Evolutionary conservation across 1,140 invertebrate genomes (phyloP).

Genomic region (Pseudomyrmex flavicornis): DNA sequence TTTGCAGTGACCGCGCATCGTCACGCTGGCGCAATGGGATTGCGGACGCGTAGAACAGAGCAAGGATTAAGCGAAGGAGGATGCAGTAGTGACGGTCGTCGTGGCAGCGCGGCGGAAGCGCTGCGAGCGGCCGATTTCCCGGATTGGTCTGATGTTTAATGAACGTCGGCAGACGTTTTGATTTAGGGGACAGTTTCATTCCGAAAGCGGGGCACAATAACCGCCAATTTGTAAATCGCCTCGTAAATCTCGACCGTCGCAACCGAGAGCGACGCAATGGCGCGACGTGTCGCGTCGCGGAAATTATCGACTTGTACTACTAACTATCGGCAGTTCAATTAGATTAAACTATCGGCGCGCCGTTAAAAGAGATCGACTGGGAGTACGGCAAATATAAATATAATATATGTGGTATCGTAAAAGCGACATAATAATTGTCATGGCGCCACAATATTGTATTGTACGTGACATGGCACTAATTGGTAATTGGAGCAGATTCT

Average conservation of each 20-base stretch:
- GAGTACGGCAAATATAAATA: slow-evolving; percentile 60
- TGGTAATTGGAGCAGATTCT: slow-evolving; percentile 31
- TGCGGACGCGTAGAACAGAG: slow-evolving; percentile 31
- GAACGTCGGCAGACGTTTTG: slow-evolving; percentile 84
- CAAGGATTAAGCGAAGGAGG: slow-evolving; percentile 34
- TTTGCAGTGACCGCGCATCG: slow-evolving; percentile 18
- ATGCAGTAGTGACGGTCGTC: slow-evolving; percentile 16
- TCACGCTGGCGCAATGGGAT: slow-evolving; percentile 14
- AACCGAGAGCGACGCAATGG: slow-evolving; percentile 54
- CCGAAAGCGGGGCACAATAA: slow-evolving; percentile 83
- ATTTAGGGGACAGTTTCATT: slow-evolving; percentile 85
- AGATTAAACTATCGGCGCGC: slow-evolving; percentile 81
- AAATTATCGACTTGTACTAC: slow-evolving; percentile 37
- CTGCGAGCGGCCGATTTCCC: slow-evolving; percentile 73
- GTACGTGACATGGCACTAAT: not conserved
- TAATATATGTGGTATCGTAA: not conserved
- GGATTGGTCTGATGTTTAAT: slow-evolving; percentile 82
- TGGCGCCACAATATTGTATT: not conserved
- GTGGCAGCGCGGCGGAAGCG: slow-evolving; percentile 28
- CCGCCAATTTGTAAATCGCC: slow-evolving; percentile 85
- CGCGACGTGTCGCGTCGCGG: slow-evolving; percentile 6
- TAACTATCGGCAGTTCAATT: slow-evolving; percentile 74
- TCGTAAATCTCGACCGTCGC: slow-evolving; percentile 81
- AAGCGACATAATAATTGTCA: slow-evolving; percentile 41
- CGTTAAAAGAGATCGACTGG: slow-evolving; percentile 62